Evolutionary conservation across 2,888 invertebrate species (phyloP).

Genomic region (Drosophila acutilabella): DNA sequence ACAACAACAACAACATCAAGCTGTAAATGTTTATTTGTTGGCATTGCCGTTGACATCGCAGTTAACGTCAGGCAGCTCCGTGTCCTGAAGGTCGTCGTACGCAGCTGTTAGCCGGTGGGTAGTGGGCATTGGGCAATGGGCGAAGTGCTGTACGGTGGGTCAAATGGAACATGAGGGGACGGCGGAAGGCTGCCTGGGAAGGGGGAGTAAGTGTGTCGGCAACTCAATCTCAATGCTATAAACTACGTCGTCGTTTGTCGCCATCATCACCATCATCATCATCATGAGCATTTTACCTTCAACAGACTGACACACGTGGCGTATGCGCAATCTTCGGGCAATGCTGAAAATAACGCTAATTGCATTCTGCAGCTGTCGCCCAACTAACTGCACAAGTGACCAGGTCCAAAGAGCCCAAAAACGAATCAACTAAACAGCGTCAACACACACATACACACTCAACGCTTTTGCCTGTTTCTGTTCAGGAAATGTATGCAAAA

Average conservation of each 20-base stretch:
- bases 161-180: slow-evolving; percentile 8
- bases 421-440: slow-evolving; percentile 10
- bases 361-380: slow-evolving; percentile 69
- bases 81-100: slow-evolving; percentile 66
- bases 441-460: slow-evolving; percentile 1
- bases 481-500: neutral
- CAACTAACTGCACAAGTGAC: slow-evolving; percentile 33
- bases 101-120: slow-evolving; percentile 12
- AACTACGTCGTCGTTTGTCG: slow-evolving; percentile 64
- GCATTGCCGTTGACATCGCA: slow-evolving; percentile 47
- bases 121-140: no score
- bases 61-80: slow-evolving; percentile 34
- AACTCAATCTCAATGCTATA: slow-evolving; percentile 72
- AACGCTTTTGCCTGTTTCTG: no score
- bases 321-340: slow-evolving; percentile 70
- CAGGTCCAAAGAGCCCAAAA: slow-evolving; percentile 32
- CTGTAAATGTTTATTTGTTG: slow-evolving; percentile 37
- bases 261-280: slow-evolving; percentile 13
- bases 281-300: slow-evolving; percentile 59
- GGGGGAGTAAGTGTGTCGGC: slow-evolving; percentile 26
- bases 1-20: slow-evolving; percentile 26
- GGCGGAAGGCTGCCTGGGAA: neutral
- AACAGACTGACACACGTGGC: slow-evolving; percentile 59
- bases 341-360: slow-evolving; percentile 73
- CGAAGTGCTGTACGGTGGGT: neutral